Base-by-base conservation (phyloP, 2,797 vertebrate species). In the Taenioides sp. region DNA sequence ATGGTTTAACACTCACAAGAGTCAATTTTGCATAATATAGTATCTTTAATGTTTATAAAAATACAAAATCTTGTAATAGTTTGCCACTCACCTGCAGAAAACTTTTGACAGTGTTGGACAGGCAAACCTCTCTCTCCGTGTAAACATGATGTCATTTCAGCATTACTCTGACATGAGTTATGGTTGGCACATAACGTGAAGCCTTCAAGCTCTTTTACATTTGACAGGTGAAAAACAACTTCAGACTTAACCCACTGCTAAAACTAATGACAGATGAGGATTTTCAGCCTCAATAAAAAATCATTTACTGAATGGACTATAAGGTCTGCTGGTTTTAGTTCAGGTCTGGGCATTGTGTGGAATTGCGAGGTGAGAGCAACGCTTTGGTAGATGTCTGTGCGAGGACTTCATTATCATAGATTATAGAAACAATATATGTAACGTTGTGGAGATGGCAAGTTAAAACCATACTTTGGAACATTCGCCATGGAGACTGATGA, bases 161-260 rank as follows among this genome's bases (percentile, higher is more conserved):
- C 60, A 2, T 37, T 4, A 11, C 28, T 10, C 28, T n/a, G 25
- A 28, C 7, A 10, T 34, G 60, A 62, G 9, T 34, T 20, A 11
- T 27, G 25, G 25, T 25, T 12, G 28, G 31, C 28, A n/a, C 25
- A 31, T 25, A 11, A 63, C 7, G 61, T 5, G 37, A 63, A 6
- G 34, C 20, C 61, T 43, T 16, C 18, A 40, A 63, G 61, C 34
- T 43, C 37, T 25, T 43, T 64, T 22, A 64, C 31, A 16, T 65
- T 49, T 65, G 62, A 64, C 60, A 37, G 27, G 14, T 20, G 59
- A 34, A 62, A 62, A 62, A 62, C 60, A 61, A 40, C 10, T 20
- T 28, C 25, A 59, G 28, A 40, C 10, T 20, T 28, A 14, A 59
- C 1, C 14, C 57, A 28, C 12, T 1, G 3, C n/a, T 12, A 23